Conservation (phyloP, 2,888 invertebrate species). For the Tetranychus piercei region DNA sequence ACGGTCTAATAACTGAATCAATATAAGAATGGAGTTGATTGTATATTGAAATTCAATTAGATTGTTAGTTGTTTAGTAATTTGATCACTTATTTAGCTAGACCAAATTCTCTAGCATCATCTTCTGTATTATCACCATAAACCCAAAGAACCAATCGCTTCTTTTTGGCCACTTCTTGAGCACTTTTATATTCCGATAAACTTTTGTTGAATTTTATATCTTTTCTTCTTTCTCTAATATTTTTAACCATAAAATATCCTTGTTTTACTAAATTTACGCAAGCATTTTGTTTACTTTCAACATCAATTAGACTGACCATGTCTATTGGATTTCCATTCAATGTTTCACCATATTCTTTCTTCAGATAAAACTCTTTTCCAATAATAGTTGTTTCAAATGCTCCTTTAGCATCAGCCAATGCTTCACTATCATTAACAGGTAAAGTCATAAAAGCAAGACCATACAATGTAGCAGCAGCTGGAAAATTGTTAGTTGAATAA, state of each 20-base stretch:
- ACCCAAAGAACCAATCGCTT: conserved; percentile 68
- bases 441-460: conserved; percentile 60
- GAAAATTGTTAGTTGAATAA: conserved; percentile 43
- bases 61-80: neutral
- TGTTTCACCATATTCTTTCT: conserved; percentile 53
- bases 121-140: conserved; percentile 94
- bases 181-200: conserved; percentile 59
- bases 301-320: conserved; percentile 28
- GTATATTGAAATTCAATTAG: too few species aligned
- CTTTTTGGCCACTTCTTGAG: conserved; percentile 67
- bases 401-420: conserved; percentile 51
- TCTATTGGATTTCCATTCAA: conserved; percentile 29
- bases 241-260: conserved; percentile 63
- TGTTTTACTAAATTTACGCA: conserved; percentile 62
- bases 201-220: conserved; percentile 62
- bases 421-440: conserved; percentile 66
- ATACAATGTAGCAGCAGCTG: conserved; percentile 60
- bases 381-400: conserved; percentile 39
- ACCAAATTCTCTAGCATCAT: conserved; percentile 39
- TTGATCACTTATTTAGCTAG: neutral
- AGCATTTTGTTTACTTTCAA: conserved; percentile 42
- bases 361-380: conserved; percentile 55
- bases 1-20: too few species aligned
- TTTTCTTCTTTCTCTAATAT: conserved; percentile 46
- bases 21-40: too few species aligned